A percentile compares a stretch with the other conserved stretches of the same genome.
These are phyloP conservation scores for Lepidocolaptes lacrymiger DNA, from an alignment of 2,797 vertebrate species.

Conservation along the genomic window DNA sequence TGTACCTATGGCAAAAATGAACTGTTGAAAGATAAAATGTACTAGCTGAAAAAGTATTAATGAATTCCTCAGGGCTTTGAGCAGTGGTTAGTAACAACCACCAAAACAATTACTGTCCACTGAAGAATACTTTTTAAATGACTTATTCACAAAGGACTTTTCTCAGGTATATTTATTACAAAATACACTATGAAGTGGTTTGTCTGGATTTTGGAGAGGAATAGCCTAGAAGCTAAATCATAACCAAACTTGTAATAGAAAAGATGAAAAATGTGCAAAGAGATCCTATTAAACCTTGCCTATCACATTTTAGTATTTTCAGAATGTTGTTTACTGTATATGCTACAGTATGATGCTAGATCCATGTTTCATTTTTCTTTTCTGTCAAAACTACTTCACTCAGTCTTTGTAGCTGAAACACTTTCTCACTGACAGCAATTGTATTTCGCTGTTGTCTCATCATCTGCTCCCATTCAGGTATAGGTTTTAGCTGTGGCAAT, in stretches of 20 bases:
- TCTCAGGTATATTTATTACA: background rate
- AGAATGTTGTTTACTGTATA: background rate
- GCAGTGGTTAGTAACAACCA: background rate
- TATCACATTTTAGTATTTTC: background rate
- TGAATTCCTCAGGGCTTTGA: background rate
- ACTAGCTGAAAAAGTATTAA: slow-evolving; percentile 1
- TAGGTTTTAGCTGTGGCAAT: background rate
- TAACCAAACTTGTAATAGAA: background rate
- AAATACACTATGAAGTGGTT: background rate
- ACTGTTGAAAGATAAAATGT: background rate
- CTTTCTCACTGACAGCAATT: background rate
- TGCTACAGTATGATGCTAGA: background rate
- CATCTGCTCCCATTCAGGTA: background rate
- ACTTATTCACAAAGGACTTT: background rate
- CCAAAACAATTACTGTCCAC: background rate
- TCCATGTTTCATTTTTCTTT: background rate
- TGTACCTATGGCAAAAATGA: background rate
- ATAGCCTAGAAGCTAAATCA: background rate
- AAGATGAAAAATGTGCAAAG: background rate
- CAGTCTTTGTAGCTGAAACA: background rate
- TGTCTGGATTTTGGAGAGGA: slow-evolving; percentile 19
- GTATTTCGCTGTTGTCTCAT: background rate
- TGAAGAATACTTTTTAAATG: slow-evolving; percentile 8
- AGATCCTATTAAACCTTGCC: background rate
- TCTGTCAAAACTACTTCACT: background rate